These are phyloP conservation scores for Ornithoptera alexandrae DNA, from an alignment of 2,888 invertebrate genomes.

Conservation along the genomic window DNA sequence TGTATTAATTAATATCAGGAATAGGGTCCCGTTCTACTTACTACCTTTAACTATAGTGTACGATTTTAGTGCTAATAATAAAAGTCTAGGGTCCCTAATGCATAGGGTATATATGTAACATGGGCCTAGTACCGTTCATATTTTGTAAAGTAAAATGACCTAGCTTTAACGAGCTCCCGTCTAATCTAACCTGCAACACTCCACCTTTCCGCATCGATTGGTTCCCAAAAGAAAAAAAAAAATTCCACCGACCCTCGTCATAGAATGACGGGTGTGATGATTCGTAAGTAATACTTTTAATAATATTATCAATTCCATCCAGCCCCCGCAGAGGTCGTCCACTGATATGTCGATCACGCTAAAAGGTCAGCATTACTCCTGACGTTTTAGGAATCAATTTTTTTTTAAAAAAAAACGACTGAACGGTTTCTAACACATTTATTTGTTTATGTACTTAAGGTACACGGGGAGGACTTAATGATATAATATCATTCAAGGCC, in stretches of 20 bases:
- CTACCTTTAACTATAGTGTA: too few species aligned
- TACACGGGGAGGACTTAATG: too few species aligned
- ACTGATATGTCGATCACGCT: background rate
- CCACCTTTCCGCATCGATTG: constrained; percentile 17
- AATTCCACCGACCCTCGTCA: constrained; percentile 22
- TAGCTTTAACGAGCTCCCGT: constrained; percentile 20
- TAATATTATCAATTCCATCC: constrained; percentile 21
- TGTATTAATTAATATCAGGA: too few species aligned
- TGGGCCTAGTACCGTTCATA: too few species aligned
- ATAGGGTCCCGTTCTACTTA: too few species aligned
- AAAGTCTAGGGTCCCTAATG: too few species aligned
- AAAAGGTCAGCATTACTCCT: background rate
- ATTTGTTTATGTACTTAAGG: too few species aligned
- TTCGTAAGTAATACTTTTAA: constrained; percentile 16
- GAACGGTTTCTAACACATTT: background rate
- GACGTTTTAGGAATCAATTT: background rate
- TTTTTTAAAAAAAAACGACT: too few species aligned
- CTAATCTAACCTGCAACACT: constrained; percentile 24
- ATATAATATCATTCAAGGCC: too few species aligned
- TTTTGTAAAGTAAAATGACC: background rate
- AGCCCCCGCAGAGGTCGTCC: constrained; percentile 9
- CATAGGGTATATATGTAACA: too few species aligned
- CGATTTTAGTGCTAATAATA: too few species aligned
- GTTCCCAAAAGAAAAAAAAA: constrained; percentile 5
- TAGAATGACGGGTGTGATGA: constrained; percentile 24